Evolutionary conservation across 2,797 vertebrate genomes (phyloP).

Genomic region (Halcyon leucocephala): DNA sequence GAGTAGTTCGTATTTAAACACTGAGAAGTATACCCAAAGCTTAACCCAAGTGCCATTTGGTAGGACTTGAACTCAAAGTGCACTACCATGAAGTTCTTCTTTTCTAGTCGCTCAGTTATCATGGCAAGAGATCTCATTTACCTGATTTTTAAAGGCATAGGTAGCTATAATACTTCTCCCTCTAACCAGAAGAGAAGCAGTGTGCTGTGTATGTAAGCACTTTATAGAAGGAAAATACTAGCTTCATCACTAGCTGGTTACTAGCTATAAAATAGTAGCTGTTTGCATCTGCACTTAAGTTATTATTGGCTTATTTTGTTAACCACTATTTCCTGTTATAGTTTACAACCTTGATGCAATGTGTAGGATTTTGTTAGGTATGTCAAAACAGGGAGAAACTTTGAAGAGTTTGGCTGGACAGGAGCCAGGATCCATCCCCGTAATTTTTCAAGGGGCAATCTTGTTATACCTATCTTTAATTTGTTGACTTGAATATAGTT

Average conservation of each 20-base stretch:
- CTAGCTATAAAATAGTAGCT: not conserved
- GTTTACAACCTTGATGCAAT: not conserved
- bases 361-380: not conserved
- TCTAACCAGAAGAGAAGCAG: not conserved
- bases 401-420: not conserved
- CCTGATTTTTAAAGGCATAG: not conserved
- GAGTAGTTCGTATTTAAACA: slow-evolving; percentile 72
- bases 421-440: not conserved
- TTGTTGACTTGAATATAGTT: not conserved
- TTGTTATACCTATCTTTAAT: not conserved
- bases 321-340: not conserved
- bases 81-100: not conserved
- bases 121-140: not conserved
- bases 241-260: not conserved
- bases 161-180: not conserved
- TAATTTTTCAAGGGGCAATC: not conserved
- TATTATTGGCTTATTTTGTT: not conserved
- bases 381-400: not conserved
- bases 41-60: slow-evolving; percentile 60
- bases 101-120: not conserved
- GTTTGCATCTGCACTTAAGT: not conserved
- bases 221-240: not conserved
- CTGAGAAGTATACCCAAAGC: slow-evolving; percentile 40
- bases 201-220: not conserved
- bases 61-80: slow-evolving; percentile 68